phyloP scores from a whole-genome alignment of 2,113 vertebrate genomes.

The Stegastes partitus region DNA sequence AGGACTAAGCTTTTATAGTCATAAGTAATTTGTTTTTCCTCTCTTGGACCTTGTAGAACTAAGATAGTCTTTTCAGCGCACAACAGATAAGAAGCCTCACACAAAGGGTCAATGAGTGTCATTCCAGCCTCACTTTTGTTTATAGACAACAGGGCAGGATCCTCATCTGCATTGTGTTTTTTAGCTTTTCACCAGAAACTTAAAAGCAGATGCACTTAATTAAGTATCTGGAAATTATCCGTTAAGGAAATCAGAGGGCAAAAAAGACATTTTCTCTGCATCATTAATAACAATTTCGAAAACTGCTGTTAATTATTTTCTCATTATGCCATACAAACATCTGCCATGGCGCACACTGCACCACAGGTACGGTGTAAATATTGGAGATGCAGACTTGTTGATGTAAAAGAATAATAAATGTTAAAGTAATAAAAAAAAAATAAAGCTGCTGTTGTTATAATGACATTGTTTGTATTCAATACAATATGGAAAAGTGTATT shows the following conservation, averaged over 20 bases:
- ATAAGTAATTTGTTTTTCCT: constrained; percentile 16
- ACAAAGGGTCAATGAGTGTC: constrained; percentile 15
- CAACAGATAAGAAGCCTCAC: constrained; percentile 17
- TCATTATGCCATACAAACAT: neutral
- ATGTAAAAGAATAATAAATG: neutral
- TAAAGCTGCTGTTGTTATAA: neutral
- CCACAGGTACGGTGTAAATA: neutral
- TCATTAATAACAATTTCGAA: constrained; percentile 30
- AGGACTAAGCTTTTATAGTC: constrained; percentile 33
- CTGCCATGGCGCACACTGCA: neutral
- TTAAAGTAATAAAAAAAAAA: neutral
- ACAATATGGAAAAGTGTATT: neutral
- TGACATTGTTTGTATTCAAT: neutral
- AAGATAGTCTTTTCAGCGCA: constrained; percentile 6
- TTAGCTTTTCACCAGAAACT: constrained; percentile 27
- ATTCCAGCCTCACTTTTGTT: constrained; percentile 25
- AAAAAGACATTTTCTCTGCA: constrained; percentile 35
- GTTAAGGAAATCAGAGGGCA: constrained; percentile 17
- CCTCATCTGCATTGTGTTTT: constrained; percentile 19
- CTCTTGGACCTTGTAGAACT: constrained; percentile 14
- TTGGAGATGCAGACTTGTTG: neutral
- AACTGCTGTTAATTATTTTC: constrained; percentile 25
- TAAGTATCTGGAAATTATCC: constrained; percentile 30
- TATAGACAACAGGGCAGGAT: constrained; percentile 8
- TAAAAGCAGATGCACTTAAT: constrained; percentile 23